phyloP scores from a whole-genome alignment of 2,797 vertebrate species.

The Smutsia temminckii region DNA sequence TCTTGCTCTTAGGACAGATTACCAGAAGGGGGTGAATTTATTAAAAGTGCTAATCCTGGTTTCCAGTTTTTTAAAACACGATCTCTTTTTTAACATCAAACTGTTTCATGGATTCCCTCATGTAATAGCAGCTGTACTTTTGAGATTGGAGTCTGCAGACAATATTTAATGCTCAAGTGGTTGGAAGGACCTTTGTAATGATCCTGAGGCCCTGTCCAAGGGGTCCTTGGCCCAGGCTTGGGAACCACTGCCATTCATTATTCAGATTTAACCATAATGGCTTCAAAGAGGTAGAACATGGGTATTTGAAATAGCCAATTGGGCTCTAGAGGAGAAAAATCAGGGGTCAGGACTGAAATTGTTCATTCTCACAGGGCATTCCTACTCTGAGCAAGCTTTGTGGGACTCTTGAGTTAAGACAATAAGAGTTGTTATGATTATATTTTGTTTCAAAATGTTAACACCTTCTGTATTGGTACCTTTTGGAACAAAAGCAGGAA shows the following conservation, averaged over 20 bases:
- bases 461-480: neutral
- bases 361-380: neutral
- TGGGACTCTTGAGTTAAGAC: neutral
- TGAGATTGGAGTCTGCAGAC: neutral
- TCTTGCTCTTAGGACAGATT: neutral
- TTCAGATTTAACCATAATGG: neutral
- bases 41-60: neutral
- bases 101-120: neutral
- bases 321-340: neutral
- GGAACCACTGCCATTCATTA: neutral
- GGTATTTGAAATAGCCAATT: neutral
- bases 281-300: neutral
- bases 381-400: neutral
- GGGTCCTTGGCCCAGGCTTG: neutral
- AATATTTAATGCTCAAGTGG: neutral
- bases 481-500: neutral
- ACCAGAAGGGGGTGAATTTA: neutral
- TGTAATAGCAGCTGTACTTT: neutral
- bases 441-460: neutral
- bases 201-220: neutral
- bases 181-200: neutral
- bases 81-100: slow-evolving; percentile 19
- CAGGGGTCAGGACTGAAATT: neutral
- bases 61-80: neutral
- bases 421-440: neutral